These are phyloP conservation scores for Bombus haemorrhoidalis DNA, from an alignment of 1,140 invertebrate species.

Conservation along the genomic window DNA sequence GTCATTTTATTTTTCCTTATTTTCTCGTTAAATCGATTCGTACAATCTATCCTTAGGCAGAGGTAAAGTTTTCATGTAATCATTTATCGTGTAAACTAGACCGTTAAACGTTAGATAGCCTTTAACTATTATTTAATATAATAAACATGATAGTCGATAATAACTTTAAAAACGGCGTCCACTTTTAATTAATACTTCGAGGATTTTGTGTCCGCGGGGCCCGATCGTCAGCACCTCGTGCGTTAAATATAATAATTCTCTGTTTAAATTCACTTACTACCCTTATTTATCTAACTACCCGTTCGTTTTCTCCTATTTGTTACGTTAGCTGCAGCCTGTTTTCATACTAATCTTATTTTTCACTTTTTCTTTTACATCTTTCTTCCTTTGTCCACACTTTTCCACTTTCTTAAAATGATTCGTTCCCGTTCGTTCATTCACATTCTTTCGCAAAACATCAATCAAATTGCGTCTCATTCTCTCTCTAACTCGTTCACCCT, in stretches of 20 bases:
- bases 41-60: slow-evolving; percentile 64
- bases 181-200: slow-evolving; percentile 54
- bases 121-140: slow-evolving; percentile 66
- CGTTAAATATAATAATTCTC: slow-evolving; percentile 57
- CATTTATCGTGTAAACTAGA: slow-evolving; percentile 66
- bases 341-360: not conserved
- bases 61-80: slow-evolving; percentile 61
- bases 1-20: slow-evolving; percentile 24
- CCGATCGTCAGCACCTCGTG: not conserved
- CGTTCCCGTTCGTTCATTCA: slow-evolving; percentile 9
- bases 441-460: not conserved
- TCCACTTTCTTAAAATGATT: not conserved
- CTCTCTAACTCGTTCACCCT: not conserved
- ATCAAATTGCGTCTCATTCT: slow-evolving; percentile 19
- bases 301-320: slow-evolving; percentile 44
- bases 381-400: not conserved
- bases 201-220: slow-evolving; percentile 12
- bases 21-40: slow-evolving; percentile 39
- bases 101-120: slow-evolving; percentile 65
- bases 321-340: slow-evolving; percentile 31
- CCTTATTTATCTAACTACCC: slow-evolving; percentile 63
- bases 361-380: not conserved
- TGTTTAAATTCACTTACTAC: slow-evolving; percentile 56
- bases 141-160: slow-evolving; percentile 63
- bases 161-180: slow-evolving; percentile 53